These are phyloP conservation scores for Blennius ocellaris DNA, from an alignment of 2,113 vertebrate genomes.

Conservation along the genomic window DNA sequence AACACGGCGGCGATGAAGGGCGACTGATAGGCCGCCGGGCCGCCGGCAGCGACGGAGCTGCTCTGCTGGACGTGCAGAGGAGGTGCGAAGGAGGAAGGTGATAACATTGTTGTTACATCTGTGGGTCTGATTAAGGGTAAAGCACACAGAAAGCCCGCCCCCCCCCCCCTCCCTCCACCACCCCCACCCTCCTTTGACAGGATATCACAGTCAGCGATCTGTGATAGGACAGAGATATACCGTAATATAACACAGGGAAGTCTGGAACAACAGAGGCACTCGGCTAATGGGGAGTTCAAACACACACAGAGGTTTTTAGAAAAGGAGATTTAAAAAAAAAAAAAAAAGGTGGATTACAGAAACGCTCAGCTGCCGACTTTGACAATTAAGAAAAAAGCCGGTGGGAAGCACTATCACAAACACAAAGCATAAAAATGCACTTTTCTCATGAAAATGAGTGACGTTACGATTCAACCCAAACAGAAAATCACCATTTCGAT, in stretches of 20 bases:
- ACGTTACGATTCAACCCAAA: no score
- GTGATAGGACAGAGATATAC: conserved; percentile 15
- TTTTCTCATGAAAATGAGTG: no score
- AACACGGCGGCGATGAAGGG: conserved; percentile 40
- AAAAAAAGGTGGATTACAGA: no score
- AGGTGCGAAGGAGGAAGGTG: conserved; percentile 45
- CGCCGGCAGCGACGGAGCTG: conserved; percentile 29
- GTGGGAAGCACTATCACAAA: no score
- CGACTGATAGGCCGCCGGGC: conserved; percentile 40
- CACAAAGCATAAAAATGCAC: no score
- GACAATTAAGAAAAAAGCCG: no score
- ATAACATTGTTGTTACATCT: conserved; percentile 44
- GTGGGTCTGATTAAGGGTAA: conserved; percentile 7
- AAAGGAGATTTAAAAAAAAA: no score
- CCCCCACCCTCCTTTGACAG: no score
- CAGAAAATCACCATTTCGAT: no score
- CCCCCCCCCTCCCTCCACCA: no score
- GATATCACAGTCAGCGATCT: conserved; percentile 19
- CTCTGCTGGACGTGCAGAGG: conserved; percentile 29
- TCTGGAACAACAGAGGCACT: not conserved
- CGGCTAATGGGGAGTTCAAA: not conserved
- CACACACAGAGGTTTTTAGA: not conserved
- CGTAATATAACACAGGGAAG: conserved; percentile 2
- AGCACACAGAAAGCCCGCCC: no score
- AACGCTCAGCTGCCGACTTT: no score